phyloP scores from a whole-genome alignment of 2,113 vertebrate species.

The Spilogale gracilis region DNA sequence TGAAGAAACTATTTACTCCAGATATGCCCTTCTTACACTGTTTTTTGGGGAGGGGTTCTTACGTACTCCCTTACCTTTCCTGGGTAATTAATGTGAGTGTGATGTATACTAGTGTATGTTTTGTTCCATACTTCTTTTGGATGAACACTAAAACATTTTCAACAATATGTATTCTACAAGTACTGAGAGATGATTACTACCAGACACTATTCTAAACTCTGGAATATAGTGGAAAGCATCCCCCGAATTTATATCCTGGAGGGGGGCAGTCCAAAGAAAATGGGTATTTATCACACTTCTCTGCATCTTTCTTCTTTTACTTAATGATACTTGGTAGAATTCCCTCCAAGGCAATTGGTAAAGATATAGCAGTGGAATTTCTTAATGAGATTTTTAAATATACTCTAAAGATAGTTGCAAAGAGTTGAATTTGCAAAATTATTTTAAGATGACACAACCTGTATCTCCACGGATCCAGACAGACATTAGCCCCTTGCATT shows the following conservation, averaged over 20 bases:
- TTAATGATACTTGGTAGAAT: background rate
- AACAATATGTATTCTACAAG: background rate
- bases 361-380: background rate
- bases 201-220: background rate
- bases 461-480: background rate
- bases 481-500: background rate
- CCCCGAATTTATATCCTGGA: background rate
- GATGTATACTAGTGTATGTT: background rate
- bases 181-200: background rate
- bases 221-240: background rate
- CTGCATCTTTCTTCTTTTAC: background rate
- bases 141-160: conserved; percentile 29
- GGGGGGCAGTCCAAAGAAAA: background rate
- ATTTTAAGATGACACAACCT: background rate
- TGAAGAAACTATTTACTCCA: background rate
- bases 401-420: background rate
- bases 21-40: background rate
- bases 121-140: background rate
- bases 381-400: conserved; percentile 28
- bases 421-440: background rate
- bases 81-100: background rate
- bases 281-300: background rate
- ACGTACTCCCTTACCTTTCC: background rate
- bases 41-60: background rate
- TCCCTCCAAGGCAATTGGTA: background rate